Evolutionary conservation across 2,888 invertebrate genomes (phyloP), one percentile per base, ranked within the genome.

Genomic region (Endotricha flammealis): DNA sequence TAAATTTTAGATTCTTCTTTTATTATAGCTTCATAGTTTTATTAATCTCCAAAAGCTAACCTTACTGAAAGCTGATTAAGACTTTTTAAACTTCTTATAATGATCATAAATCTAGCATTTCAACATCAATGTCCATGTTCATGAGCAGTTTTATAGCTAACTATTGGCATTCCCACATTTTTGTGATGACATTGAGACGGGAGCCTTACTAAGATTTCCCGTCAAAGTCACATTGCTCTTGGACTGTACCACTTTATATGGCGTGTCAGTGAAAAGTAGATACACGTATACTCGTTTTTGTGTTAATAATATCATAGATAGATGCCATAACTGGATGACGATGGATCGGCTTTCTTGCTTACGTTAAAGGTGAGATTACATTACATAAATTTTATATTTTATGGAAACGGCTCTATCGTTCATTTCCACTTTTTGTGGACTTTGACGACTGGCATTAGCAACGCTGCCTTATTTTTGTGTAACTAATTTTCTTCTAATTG

Each of bases 221-320:
- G 70, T 62, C 72, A 63, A 62, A 64, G 61, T 65, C 38, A 49
- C 67, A 76, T 74, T 64, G 61, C 66, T 62, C 60, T 69, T 62
- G 59, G 60, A 64, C 63, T 58, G 55, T 52, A 50, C 38, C 51
- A 49, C 76, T 71, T 42, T 73, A 79, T 66, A 83, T 64, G 82
- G 83, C 42, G 53, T 62, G 66, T 43, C 53, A 70, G 78, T 70
- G 79, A 78, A 83, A 83, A 73, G 74, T 61, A 44, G 66, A 57
- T 61, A 42, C 44, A 51, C 53, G 57, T 50, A 63, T 64, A 49
- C 48, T 48, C 55, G 61, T 77, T 79, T 81, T 79, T 79, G 69
- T 64, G 48, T 52, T 63, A 69, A 78, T 69, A 77, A 75, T 78
- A 75, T 76, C 68, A 72, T 72, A 77, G 66, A 71, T 64, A 57